Base-by-base conservation (phyloP, 2,113 vertebrate species). In the Isichthys henryi region DNA sequence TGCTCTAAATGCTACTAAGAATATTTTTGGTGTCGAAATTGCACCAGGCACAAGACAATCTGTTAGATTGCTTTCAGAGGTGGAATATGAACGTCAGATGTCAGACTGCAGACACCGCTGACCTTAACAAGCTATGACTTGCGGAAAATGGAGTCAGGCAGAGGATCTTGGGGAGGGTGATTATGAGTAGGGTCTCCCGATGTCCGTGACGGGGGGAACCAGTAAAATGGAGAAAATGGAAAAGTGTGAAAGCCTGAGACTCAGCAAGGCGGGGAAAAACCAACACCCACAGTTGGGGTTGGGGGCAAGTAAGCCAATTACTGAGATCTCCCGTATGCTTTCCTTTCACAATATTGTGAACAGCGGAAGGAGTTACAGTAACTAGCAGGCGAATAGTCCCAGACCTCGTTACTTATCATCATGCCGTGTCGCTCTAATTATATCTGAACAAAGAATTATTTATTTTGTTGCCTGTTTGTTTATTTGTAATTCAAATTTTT, bases 361-460 rank as follows among this genome's bases (percentile, higher is more conserved):
- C 21, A 66, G 56, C 87, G 77, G 70, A 58, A 87, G 39, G 66
- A 56, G 21, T 70, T 87, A n/a, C n/a, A n/a, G n/a, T n/a, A 35
- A 85, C 87, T 88, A 87, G 62, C 89, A 85, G 82, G 90, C 86
- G 50, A 89, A 90, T 85, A 82, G 49, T 89, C 90, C 58, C 74
- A 82, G 15, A 48, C n/a, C 90, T 91, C 52, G 87, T 90, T 89
- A 45, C 48, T 92, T 90, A 90, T 89, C 89, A 87, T 88, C 50
- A 90, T 90, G 90, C 17, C 91, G 62, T 90, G 90, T 48, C 35
- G 49, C 52, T 74, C 88, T 92, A 90, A 91, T 90, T 90, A 90
- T 91, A 92, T 86, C 49, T 86, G 88, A 91, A 31, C 74, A 53
- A 45, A 90, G 82, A 3, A 23, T 50, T 4, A 80, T 31, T 80